A percentile compares a stretch with the other conserved stretches of the same genome.
These are phyloP conservation scores for Pemphigus obesinymphae DNA, from an alignment of 1,140 invertebrate genomes.

Conservation along the genomic window DNA sequence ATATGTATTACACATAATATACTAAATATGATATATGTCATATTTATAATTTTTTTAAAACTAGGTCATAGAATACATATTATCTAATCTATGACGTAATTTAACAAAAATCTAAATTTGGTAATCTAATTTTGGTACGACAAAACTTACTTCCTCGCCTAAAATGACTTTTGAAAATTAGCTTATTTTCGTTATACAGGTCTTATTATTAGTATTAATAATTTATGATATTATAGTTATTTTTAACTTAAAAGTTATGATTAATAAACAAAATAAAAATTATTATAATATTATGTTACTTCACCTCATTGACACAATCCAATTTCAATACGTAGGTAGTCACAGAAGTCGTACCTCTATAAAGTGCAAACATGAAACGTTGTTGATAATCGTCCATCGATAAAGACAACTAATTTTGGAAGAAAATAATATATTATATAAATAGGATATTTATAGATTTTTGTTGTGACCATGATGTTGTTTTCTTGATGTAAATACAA, in stretches of 20 bases:
- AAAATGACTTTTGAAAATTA: background rate
- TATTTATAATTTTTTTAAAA: too few species aligned
- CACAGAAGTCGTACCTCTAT: background rate
- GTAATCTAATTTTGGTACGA: too few species aligned
- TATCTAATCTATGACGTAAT: background rate
- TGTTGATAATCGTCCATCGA: background rate
- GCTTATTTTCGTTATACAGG: background rate
- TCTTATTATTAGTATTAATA: background rate
- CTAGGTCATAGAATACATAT: too few species aligned
- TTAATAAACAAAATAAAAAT: background rate
- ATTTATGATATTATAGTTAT: background rate
- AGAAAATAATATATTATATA: background rate
- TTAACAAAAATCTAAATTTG: too few species aligned
- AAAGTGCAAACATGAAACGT: background rate
- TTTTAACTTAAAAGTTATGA: background rate
- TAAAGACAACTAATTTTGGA: background rate
- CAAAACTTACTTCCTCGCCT: background rate
- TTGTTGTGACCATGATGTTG: background rate
- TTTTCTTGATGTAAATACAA: background rate
- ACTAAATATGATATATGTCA: too few species aligned
- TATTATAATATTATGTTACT: background rate
- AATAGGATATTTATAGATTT: background rate
- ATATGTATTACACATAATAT: too few species aligned
- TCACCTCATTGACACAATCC: background rate
- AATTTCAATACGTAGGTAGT: background rate